Conservation (phyloP, 2,113 vertebrate species). For the Struthio camelus region DNA sequence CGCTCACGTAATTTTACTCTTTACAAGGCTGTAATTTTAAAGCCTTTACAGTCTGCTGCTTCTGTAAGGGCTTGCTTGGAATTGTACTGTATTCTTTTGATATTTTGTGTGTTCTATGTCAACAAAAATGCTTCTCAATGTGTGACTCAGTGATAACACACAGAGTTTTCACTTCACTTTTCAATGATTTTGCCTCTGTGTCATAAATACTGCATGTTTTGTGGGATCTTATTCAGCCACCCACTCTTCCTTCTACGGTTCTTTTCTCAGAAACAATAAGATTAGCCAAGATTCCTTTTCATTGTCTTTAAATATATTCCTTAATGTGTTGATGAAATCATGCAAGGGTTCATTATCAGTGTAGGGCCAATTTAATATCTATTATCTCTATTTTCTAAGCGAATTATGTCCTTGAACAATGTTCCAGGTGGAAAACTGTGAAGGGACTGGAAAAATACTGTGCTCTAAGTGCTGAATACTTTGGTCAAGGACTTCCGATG, state of each 20-base stretch:
- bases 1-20: not conserved
- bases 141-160: slow-evolving; percentile 1
- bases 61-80: not conserved
- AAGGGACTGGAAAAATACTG: not conserved
- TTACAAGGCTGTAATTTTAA: not conserved
- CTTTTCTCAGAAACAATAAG: slow-evolving; percentile 28
- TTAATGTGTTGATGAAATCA: not conserved
- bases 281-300: slow-evolving; percentile 20
- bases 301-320: slow-evolving; percentile 3
- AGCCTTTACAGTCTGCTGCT: not conserved
- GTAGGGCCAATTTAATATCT: not conserved
- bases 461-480: not conserved
- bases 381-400: not conserved
- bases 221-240: slow-evolving; percentile 31
- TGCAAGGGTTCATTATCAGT: not conserved
- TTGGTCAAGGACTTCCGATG: not conserved
- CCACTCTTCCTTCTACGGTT: not conserved
- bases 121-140: not conserved
- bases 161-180: slow-evolving; percentile 17
- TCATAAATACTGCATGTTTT: slow-evolving; percentile 5
- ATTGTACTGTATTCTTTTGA: not conserved
- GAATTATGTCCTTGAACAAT: not conserved
- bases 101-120: not conserved
- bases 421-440: not conserved
- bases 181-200: not conserved